Base-by-base conservation (phyloP, 2,888 invertebrate species). In the Rhagophthalmus giganteus region DNA sequence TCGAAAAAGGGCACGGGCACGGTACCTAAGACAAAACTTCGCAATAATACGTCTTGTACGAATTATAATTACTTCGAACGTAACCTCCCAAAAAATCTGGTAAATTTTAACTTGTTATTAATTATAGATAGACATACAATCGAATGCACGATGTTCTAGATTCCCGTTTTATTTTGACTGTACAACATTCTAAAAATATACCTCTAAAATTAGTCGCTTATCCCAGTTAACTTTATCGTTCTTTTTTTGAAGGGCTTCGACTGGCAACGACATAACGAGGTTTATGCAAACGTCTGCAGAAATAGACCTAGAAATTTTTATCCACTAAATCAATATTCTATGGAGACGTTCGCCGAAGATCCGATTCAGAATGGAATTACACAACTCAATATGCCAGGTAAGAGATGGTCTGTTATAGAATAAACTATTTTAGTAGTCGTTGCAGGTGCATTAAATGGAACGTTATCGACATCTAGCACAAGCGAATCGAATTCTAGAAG, bases 21-120 rank as follows among this genome's bases (percentile, higher is more conserved):
- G 27, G 84, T 85, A 64, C 85, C 86, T 59, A 85, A 85, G 76
- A 78, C 80, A 41, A 82, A 81, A 74, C 76, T 78, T 47, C 75
- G 80, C 59, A 81, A 81, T 67, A 81, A 81, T 70, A 63, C 63
- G 14, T 49, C 55, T 14, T 54, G 39, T 11, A 20, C 38, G 10
- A 58, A 57, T 40, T 49, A 55, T 8, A 34, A 50, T 28, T 53
- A 56, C 26, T 42, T 33, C 11, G 57, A 35, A 11, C 38, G 25
- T 14, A 69, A 66, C 60, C 58, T 71, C 47, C 65, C 74, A 25
- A 74, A 74, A 57, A 74, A 73, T 62, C 58, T 73, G 64, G 74
- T 74, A 64, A 65, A 70, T 26, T 11, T 35, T 12, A 26, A 11
- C 12, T 9, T 34, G 13, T 7, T 30, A 4, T 13, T 7, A 30